Conservation (phyloP, 2,113 vertebrate genomes). For the Lonchura striata region DNA sequence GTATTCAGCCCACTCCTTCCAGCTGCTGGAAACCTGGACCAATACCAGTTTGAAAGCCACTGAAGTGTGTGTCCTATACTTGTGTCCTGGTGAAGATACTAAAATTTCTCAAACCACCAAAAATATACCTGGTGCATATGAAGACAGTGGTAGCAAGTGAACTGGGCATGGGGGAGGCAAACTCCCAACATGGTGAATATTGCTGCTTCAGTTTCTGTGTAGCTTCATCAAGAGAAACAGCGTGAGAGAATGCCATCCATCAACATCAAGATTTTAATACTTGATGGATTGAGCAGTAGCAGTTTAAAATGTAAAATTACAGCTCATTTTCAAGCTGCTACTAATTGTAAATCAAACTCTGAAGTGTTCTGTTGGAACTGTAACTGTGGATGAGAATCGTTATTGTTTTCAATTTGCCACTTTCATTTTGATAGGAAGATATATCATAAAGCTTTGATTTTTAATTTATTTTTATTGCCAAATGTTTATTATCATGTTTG, state of each 20-base stretch:
- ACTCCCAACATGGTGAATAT: neutral
- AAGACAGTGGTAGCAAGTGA: neutral
- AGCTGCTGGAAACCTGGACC: neutral
- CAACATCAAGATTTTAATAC: constrained; percentile 47
- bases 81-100: neutral
- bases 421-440: constrained; percentile 49
- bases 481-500: constrained; percentile 28
- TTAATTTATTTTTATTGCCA: constrained; percentile 62
- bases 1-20: neutral
- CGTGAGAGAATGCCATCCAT: neutral
- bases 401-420: constrained; percentile 56
- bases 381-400: constrained; percentile 39
- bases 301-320: constrained; percentile 49
- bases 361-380: constrained; percentile 26
- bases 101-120: neutral
- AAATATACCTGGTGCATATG: neutral
- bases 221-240: neutral
- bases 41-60: neutral
- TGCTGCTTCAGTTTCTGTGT: neutral
- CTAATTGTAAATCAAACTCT: constrained; percentile 64
- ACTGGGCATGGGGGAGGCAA: neutral
- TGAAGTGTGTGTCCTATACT: accelerated
- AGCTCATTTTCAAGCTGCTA: constrained; percentile 50
- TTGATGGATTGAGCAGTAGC: constrained; percentile 47
- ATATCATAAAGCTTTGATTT: constrained; percentile 39